Evolutionary conservation across 2,888 invertebrate species (phyloP).

Genomic region (Mystacides longicornis): DNA sequence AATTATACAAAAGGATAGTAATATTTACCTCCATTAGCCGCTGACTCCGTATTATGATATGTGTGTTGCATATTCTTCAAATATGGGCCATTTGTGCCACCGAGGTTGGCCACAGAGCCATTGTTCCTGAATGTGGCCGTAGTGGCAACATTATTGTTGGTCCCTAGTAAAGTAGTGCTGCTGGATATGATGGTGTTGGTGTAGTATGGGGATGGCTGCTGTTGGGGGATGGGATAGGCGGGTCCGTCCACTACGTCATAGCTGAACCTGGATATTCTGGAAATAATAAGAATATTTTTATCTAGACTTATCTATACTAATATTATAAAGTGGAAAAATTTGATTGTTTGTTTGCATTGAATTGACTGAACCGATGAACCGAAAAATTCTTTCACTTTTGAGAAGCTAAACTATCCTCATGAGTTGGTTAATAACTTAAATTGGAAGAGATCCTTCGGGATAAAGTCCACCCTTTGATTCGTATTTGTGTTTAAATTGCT

Average conservation of each 20-base stretch:
- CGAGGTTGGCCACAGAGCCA: not conserved
- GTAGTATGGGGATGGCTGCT: not conserved
- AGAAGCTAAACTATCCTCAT: no score
- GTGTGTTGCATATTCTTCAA: not conserved
- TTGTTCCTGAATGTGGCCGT: not conserved
- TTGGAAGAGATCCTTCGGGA: no score
- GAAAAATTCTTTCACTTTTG: no score
- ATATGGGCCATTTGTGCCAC: not conserved
- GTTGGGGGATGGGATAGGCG: conserved; percentile 14
- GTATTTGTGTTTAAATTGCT: no score
- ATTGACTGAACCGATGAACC: no score
- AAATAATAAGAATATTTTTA: not conserved
- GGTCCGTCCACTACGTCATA: conserved; percentile 20
- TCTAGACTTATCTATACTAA: not conserved
- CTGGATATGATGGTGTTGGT: not conserved
- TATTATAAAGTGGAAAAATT: not conserved
- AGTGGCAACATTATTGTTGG: not conserved
- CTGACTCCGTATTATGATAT: not conserved
- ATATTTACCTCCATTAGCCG: not conserved
- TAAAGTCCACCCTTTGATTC: no score
- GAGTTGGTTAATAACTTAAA: no score
- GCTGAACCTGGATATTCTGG: conserved; percentile 3
- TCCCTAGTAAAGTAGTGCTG: not conserved
- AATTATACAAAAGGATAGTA: no score
- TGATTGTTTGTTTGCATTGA: no score